Conservation (phyloP, 2,888 invertebrate species). For the Eristalinus aeneus region DNA sequence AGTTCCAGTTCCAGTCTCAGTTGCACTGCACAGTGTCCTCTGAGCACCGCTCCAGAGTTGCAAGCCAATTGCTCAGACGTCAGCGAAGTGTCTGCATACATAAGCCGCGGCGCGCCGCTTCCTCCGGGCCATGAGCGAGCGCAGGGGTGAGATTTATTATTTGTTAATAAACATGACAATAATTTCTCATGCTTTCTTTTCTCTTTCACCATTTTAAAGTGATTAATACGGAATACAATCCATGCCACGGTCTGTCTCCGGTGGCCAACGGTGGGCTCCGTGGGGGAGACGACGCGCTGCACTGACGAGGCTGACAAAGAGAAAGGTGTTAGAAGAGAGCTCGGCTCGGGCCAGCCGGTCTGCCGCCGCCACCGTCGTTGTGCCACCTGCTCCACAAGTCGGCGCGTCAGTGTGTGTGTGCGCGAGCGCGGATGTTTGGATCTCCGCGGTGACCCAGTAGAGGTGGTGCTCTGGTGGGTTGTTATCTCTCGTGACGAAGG, state of each 20-base stretch:
- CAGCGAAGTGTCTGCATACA: conserved; percentile 57
- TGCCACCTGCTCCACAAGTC: conserved; percentile 43
- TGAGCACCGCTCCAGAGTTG: background rate
- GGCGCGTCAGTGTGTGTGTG: background rate
- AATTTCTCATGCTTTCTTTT: conserved; percentile 71
- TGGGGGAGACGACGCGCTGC: background rate
- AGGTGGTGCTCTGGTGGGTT: conserved; percentile 22
- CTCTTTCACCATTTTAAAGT: conserved; percentile 65
- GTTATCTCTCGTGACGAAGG: conserved; percentile 66
- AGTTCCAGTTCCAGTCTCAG: conserved; percentile 9
- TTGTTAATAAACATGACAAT: conserved; percentile 71
- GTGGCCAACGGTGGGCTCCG: background rate
- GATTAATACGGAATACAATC: conserved; percentile 66
- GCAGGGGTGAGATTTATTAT: conserved; percentile 60
- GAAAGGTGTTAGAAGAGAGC: conserved; percentile 67
- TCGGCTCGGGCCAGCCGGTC: conserved; percentile 2
- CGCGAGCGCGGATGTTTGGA: background rate
- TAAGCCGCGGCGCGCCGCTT: background rate
- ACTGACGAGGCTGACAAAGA: conserved; percentile 35
- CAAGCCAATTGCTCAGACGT: conserved; percentile 57
- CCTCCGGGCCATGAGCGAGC: background rate
- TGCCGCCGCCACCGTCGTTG: conserved; percentile 31
- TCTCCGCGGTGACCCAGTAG: conserved; percentile 49
- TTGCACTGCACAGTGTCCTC: background rate
- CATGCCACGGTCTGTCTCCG: conserved; percentile 3